Conservation (phyloP, 2,888 invertebrate species). For the Watsonalla cultraria region DNA sequence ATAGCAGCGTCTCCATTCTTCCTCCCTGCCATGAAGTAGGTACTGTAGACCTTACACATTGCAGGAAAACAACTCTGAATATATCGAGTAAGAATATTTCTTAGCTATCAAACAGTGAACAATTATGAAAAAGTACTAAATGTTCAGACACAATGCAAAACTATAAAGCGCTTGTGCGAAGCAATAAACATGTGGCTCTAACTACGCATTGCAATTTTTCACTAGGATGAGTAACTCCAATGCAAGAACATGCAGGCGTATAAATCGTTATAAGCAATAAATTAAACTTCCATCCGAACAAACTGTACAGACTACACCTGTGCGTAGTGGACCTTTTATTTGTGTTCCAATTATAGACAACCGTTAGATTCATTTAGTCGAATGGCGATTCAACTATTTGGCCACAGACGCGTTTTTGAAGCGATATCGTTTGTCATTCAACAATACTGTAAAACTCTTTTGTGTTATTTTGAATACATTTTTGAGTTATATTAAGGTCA, state of each 20-base stretch:
- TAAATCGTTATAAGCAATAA: constrained; percentile 27
- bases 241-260: constrained; percentile 1
- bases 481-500: too few relatives aligned
- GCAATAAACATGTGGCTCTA: too few relatives aligned
- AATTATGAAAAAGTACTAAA: not conserved
- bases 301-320: constrained; percentile 26
- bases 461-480: too few relatives aligned
- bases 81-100: too few relatives aligned
- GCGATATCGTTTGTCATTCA: not conserved
- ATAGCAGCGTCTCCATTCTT: too few relatives aligned
- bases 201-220: not conserved
- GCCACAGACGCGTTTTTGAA: not conserved
- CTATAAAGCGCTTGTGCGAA: too few relatives aligned
- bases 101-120: too few relatives aligned
- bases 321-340: constrained; percentile 21
- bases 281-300: constrained; percentile 19
- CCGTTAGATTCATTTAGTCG: not conserved
- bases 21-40: too few relatives aligned
- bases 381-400: not conserved
- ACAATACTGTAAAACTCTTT: too few relatives aligned
- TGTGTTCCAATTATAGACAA: constrained; percentile 2
- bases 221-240: not conserved
- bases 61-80: too few relatives aligned
- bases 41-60: too few relatives aligned
- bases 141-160: too few relatives aligned